Evolutionary conservation across 2,797 vertebrate genomes (phyloP).

Genomic region (Podargus strigoides): DNA sequence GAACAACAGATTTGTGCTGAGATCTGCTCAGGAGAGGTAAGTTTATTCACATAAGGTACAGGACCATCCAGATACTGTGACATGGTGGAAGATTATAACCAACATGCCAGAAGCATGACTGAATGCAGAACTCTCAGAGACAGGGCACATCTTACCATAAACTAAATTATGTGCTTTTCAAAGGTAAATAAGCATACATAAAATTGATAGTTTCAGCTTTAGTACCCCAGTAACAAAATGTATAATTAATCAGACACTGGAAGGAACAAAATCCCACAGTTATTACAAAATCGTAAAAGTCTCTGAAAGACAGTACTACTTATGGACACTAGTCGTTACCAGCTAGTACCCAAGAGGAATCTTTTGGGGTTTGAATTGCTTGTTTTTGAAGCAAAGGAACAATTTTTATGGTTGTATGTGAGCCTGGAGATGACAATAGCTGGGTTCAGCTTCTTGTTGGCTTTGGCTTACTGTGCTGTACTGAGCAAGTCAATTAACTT

Average conservation of each 20-base stretch:
- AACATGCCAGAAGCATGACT: neutral
- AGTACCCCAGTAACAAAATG: neutral
- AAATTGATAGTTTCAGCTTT: slow-evolving; percentile 11
- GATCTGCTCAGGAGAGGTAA: neutral
- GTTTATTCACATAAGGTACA: neutral
- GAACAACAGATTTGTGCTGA: neutral
- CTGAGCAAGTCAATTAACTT: neutral
- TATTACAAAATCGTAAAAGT: neutral
- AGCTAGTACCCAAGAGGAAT: neutral
- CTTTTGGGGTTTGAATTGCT: neutral
- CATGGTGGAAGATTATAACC: neutral
- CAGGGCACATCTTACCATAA: neutral
- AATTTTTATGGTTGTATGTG: neutral
- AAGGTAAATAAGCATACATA: slow-evolving; percentile 25
- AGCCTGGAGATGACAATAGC: neutral
- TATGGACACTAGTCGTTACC: neutral
- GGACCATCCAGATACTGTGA: neutral
- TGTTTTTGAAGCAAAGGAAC: neutral
- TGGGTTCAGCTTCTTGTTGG: neutral
- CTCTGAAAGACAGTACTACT: neutral
- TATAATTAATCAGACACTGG: neutral
- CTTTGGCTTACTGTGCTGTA: neutral
- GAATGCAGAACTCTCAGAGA: neutral
- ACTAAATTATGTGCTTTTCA: neutral
- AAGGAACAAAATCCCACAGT: slow-evolving; percentile 20